Evolutionary conservation across 2,113 vertebrate species (phyloP).

Genomic region (Nesospiza acunhae): DNA sequence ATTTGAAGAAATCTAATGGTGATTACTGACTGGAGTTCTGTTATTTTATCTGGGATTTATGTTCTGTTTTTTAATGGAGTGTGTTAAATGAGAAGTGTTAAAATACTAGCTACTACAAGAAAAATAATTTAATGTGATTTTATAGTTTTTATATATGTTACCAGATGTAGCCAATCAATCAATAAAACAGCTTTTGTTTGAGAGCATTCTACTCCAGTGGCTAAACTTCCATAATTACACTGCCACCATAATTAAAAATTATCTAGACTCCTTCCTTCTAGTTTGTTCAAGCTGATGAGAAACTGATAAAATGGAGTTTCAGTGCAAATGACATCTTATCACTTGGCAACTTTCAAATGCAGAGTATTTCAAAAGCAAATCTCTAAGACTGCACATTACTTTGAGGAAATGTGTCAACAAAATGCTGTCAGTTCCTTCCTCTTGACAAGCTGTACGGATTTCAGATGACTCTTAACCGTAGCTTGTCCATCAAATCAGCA

Average conservation of each 20-base stretch:
- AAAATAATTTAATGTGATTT: constrained; percentile 28
- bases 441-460: constrained; percentile 26
- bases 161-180: constrained; percentile 8
- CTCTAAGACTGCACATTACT: not conserved
- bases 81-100: constrained; percentile 16
- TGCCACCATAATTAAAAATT: constrained; percentile 10
- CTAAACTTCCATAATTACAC: constrained; percentile 9
- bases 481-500: constrained; percentile 40
- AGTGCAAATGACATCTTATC: constrained; percentile 2
- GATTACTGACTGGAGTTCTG: not conserved
- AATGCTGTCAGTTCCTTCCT: constrained; percentile 40
- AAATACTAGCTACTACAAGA: constrained; percentile 12
- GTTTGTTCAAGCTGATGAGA: constrained; percentile 1
- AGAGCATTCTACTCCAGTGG: not conserved
- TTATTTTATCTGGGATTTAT: constrained; percentile 15
- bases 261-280: not conserved
- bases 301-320: not conserved
- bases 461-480: not conserved
- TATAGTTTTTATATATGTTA: not conserved
- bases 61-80: not conserved
- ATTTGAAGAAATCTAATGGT: not conserved
- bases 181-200: constrained; percentile 26
- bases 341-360: constrained; percentile 3
- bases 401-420: constrained; percentile 53
- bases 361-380: constrained; percentile 46